A percentile compares a stretch with the other conserved stretches of the same genome.
phyloP scores from a whole-genome alignment of 2,888 invertebrate genomes.

The Gymnosoma rotundatum region DNA sequence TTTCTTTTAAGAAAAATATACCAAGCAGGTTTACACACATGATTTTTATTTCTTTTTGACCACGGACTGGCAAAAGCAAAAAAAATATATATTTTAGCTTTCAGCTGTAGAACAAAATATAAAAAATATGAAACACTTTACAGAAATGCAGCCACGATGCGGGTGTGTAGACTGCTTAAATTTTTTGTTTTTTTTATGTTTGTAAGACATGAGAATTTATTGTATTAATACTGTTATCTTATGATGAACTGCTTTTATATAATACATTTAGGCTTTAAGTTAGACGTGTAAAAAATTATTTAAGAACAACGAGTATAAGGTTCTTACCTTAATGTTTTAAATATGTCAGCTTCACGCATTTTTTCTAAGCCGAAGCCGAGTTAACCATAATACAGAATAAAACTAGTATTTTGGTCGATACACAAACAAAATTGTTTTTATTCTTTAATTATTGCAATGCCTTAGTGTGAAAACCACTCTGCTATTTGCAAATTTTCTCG shows the following conservation, averaged over 20 bases:
- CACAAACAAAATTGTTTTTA: too few relatives aligned
- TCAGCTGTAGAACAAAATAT: constrained; percentile 65
- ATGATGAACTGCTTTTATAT: background rate
- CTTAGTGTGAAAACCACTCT: too few relatives aligned
- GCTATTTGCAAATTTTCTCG: too few relatives aligned
- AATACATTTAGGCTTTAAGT: background rate
- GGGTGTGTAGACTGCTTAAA: constrained; percentile 56
- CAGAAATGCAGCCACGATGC: constrained; percentile 53
- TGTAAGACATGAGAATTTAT: constrained; percentile 16
- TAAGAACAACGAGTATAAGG: too few relatives aligned
- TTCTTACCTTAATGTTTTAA: too few relatives aligned
- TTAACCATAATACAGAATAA: too few relatives aligned
- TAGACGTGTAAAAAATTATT: background rate
- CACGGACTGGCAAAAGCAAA: constrained; percentile 1
- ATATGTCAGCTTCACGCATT: too few relatives aligned
- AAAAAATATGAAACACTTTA: constrained; percentile 38
- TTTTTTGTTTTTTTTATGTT: constrained; percentile 1
- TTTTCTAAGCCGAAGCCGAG: too few relatives aligned
- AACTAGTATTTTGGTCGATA: too few relatives aligned
- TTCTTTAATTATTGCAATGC: too few relatives aligned
- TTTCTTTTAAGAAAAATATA: constrained; percentile 4
- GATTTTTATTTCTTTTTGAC: constrained; percentile 45
- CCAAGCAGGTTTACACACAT: constrained; percentile 67
- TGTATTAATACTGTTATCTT: background rate
- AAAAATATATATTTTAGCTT: constrained; percentile 51